These are phyloP conservation scores for Glossosoma conforme DNA, from an alignment of 1,140 invertebrate species.

Conservation along the genomic window DNA sequence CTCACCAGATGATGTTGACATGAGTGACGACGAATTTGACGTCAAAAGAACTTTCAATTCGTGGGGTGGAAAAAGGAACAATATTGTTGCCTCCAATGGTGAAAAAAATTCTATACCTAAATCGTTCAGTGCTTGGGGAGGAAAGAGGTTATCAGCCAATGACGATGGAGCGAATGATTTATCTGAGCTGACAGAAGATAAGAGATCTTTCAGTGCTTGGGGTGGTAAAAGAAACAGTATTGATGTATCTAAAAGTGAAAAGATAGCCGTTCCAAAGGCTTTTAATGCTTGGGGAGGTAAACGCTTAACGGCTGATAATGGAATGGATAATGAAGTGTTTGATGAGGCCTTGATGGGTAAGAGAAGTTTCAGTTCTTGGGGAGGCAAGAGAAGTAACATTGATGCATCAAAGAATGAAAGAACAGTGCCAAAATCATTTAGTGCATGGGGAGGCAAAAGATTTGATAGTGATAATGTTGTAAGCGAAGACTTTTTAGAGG, in stretches of 20 bases:
- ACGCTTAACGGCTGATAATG: too few species aligned
- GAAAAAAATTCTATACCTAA: too few species aligned
- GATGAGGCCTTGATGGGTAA: too few species aligned
- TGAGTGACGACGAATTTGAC: not conserved
- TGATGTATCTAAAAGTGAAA: not conserved
- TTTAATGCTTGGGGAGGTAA: not conserved
- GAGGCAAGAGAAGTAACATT: too few species aligned
- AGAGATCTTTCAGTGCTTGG: slow-evolving; percentile 9
- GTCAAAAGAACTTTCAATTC: slow-evolving; percentile 15
- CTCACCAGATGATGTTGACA: not conserved
- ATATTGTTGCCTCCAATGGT: too few species aligned
- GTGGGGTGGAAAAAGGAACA: slow-evolving; percentile 20
- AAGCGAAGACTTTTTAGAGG: too few species aligned
- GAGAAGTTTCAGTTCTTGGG: too few species aligned
- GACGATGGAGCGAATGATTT: not conserved
- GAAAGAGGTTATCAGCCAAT: slow-evolving; percentile 12
- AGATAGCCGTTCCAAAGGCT: not conserved
- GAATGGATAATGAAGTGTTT: not conserved
- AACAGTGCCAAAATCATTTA: too few species aligned
- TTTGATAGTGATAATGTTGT: too few species aligned
- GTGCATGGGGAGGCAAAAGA: too few species aligned
- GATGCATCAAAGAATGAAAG: too few species aligned
- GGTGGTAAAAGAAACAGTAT: slow-evolving; percentile 2
- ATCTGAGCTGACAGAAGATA: too few species aligned
- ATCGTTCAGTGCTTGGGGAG: slow-evolving; percentile 27